A percentile compares a stretch with the other conserved stretches of the same genome.
Conservation (phyloP, 2,113 vertebrate species). For the Rhizomys pruinosus region DNA sequence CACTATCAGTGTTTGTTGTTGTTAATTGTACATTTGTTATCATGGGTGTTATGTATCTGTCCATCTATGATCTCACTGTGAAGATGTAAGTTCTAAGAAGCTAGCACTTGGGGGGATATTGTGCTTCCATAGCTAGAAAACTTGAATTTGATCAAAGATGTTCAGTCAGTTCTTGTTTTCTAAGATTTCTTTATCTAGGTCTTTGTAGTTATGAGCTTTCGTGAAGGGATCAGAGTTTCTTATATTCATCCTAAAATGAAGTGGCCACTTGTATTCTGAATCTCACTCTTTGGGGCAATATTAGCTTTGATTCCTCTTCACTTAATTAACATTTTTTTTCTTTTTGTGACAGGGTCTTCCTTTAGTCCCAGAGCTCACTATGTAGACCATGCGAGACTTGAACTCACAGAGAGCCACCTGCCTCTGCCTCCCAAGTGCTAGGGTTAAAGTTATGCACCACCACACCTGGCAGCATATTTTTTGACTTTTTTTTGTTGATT, state of each 20-base stretch:
- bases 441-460: no score
- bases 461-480: no score
- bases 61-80: background rate
- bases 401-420: no score
- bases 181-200: conserved; percentile 30
- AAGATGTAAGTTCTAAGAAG: background rate
- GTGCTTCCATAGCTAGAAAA: background rate
- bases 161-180: conserved; percentile 20
- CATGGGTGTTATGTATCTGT: background rate
- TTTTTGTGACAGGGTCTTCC: no score
- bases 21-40: conserved; percentile 37
- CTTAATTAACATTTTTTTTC: background rate
- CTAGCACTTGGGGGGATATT: background rate
- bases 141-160: conserved; percentile 40
- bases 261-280: background rate
- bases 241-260: background rate
- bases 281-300: background rate
- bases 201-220: background rate
- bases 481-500: conserved; percentile 33
- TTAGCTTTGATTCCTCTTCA: background rate
- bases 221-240: background rate
- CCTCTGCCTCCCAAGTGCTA: no score
- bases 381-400: no score
- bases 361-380: no score
- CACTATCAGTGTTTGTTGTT: background rate